Percentiles rank a stretch among this genome's conserved stretches.
These are phyloP conservation scores for Stratiolaelaps scimitus DNA, from an alignment of 1,140 invertebrate species.

Conservation along the genomic window DNA sequence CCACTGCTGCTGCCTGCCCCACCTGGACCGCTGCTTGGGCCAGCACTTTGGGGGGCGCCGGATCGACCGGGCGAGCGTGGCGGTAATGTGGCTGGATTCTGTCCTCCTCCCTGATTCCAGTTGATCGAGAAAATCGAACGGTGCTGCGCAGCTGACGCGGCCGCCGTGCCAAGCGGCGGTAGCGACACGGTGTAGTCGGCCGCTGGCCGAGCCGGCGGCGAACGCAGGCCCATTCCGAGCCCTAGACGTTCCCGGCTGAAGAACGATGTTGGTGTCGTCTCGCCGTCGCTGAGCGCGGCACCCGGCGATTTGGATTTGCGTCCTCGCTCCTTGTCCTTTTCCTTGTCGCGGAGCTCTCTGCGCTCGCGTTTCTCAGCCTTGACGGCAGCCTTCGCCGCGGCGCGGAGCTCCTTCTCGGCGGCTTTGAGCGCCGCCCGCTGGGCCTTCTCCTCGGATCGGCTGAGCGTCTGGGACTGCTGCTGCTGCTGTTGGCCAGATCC, in stretches of 20 bases:
- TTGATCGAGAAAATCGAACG: slow-evolving; percentile 27
- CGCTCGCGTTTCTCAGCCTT: slow-evolving; percentile 2
- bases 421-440: slow-evolving; percentile 13
- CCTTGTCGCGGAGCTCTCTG: slow-evolving; percentile 11
- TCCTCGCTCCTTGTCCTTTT: slow-evolving; percentile 11
- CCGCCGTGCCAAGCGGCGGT: slow-evolving; percentile 11
- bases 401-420: slow-evolving; percentile 17
- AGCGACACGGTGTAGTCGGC: slow-evolving; percentile 25
- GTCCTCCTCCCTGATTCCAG: slow-evolving; percentile 15
- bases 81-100: not conserved
- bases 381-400: slow-evolving; percentile 11
- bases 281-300: slow-evolving; percentile 12
- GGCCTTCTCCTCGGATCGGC: slow-evolving; percentile 16
- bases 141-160: slow-evolving; percentile 7
- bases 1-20: too few relatives aligned
- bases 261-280: slow-evolving; percentile 23
- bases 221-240: not conserved
- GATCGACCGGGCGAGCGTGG: slow-evolving; percentile 16
- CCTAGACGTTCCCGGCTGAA: slow-evolving; percentile 12
- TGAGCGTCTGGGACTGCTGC: slow-evolving; percentile 4
- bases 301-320: slow-evolving; percentile 23
- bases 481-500: slow-evolving; percentile 1
- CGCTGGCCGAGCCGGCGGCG: slow-evolving; percentile 7
- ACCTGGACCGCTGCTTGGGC: too few relatives aligned
- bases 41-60: not conserved